These are phyloP conservation scores for Esox lucius DNA, from an alignment of 2,797 vertebrate species.

Conservation along the genomic window DNA sequence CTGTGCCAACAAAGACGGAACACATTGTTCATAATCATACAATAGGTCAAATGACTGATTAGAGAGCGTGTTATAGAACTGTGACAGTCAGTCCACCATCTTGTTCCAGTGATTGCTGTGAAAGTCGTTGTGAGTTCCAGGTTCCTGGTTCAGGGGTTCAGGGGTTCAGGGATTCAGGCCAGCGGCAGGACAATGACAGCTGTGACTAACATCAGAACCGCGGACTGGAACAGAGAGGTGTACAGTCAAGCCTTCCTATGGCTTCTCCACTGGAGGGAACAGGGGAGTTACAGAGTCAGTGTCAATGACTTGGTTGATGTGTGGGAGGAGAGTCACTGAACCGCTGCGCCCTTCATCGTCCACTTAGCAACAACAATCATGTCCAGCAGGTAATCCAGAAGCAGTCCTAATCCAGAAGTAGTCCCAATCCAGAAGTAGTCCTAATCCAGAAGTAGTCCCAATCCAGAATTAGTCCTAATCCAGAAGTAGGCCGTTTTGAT, in stretches of 20 bases:
- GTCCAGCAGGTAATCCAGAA: constrained; percentile 9
- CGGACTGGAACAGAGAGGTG: constrained; percentile 1
- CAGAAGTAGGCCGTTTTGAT: too few relatives aligned
- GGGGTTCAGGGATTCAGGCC: constrained; percentile 1
- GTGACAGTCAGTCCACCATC: neutral
- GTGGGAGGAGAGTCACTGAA: constrained; percentile 35
- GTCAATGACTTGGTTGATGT: constrained; percentile 16
- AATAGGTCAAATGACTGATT: too few relatives aligned
- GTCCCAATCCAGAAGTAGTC: too few relatives aligned
- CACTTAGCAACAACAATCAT: constrained; percentile 34
- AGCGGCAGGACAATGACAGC: neutral
- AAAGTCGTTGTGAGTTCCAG: neutral
- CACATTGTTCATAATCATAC: neutral
- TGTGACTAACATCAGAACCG: constrained; percentile 13
- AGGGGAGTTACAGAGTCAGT: constrained; percentile 4
- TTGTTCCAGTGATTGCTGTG: neutral
- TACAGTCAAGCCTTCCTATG: constrained; percentile 52
- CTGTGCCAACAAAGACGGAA: constrained; percentile 45
- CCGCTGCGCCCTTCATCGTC: constrained; percentile 43
- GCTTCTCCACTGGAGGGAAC: constrained; percentile 7
- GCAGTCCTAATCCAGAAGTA: too few relatives aligned
- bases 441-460: too few relatives aligned
- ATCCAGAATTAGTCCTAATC: too few relatives aligned
- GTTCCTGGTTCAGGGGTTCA: neutral
- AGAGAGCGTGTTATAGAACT: too few relatives aligned